phyloP scores from a whole-genome alignment of 53 echinoderm and acorn worm genomes.

The Apostichopus leukothele region DNA sequence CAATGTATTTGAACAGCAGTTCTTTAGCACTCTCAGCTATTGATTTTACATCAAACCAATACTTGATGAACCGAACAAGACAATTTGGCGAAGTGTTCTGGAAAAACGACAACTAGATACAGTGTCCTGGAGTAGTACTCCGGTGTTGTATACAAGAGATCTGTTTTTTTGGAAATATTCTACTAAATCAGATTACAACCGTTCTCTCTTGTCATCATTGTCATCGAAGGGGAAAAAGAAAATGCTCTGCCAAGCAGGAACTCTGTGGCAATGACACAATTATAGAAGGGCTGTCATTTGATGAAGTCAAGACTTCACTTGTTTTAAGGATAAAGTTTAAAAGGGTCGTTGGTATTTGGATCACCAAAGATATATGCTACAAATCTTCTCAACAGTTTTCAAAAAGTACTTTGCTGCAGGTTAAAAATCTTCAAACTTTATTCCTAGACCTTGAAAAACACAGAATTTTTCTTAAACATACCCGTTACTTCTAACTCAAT shows the following conservation, averaged over 20 bases:
- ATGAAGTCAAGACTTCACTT: too few relatives aligned
- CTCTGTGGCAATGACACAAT: not conserved
- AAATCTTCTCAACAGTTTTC: too few relatives aligned
- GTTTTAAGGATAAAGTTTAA: too few relatives aligned
- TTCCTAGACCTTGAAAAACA: too few relatives aligned
- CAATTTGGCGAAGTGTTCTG: not conserved
- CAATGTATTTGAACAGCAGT: slow-evolving; percentile 42
- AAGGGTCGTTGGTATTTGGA: too few relatives aligned
- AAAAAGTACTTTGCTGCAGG: too few relatives aligned
- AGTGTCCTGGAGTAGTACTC: not conserved
- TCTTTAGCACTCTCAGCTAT: slow-evolving; percentile 14
- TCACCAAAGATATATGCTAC: too few relatives aligned
- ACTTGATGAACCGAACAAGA: not conserved
- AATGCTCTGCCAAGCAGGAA: not conserved
- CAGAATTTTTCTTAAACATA: too few relatives aligned
- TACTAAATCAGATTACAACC: not conserved
- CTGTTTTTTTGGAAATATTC: not conserved
- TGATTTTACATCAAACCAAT: slow-evolving; percentile 32
- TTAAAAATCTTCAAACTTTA: too few relatives aligned
- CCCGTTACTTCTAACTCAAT: too few relatives aligned
- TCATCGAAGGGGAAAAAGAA: not conserved
- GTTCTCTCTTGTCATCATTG: not conserved
- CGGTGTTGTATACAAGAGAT: not conserved
- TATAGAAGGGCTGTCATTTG: not conserved
- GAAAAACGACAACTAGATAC: not conserved